These are phyloP conservation scores for Zygothrica quintamaculata DNA, from an alignment of 2,888 invertebrate species.

Conservation along the genomic window DNA sequence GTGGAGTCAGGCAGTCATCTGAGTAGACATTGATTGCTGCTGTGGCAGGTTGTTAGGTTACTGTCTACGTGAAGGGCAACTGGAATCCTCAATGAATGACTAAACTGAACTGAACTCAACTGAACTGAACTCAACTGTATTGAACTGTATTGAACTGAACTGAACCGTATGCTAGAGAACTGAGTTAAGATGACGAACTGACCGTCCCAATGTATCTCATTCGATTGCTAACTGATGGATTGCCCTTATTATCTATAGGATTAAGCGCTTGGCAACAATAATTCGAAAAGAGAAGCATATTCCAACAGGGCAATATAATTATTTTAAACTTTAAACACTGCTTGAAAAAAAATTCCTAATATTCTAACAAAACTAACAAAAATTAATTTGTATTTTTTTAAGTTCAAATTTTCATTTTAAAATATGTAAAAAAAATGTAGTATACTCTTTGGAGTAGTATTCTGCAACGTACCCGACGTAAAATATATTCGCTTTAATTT, in stretches of 20 bases:
- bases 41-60: constrained; percentile 76
- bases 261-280: constrained; percentile 43
- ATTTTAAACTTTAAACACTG: no score
- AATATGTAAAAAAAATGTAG: no score
- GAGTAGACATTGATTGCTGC: constrained; percentile 73
- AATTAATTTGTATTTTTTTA: no score
- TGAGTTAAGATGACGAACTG: constrained; percentile 11
- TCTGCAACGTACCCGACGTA: no score
- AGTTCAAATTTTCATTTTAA: no score
- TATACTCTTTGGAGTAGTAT: no score
- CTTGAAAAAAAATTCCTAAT: no score
- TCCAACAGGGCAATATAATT: no score
- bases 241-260: constrained; percentile 53
- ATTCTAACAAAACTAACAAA: no score
- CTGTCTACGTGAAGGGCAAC: constrained; percentile 37
- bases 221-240: constrained; percentile 52
- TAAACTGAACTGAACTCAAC: constrained; percentile 26
- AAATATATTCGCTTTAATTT: no score
- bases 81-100: constrained; percentile 53
- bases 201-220: constrained; percentile 20
- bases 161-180: constrained; percentile 21
- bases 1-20: constrained; percentile 36
- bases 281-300: constrained; percentile 28
- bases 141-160: constrained; percentile 34
- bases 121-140: constrained; percentile 26